Evolutionary conservation across 2,888 invertebrate genomes (phyloP).

Genomic region (Coelopa pilipes): DNA sequence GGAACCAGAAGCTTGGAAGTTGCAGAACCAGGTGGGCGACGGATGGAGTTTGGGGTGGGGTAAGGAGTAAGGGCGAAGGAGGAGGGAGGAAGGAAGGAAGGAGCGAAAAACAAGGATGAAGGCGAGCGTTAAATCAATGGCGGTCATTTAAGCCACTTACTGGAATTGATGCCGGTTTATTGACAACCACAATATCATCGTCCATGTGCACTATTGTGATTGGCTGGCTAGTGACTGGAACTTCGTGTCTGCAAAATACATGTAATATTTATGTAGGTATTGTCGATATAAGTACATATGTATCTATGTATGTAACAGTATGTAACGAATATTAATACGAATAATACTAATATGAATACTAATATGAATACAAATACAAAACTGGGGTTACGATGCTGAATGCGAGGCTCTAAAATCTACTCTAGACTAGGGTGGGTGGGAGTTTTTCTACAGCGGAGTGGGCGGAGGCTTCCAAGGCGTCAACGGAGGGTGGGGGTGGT

Average conservation of each 20-base stretch:
- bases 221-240: conserved; percentile 96
- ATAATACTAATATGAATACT: background rate
- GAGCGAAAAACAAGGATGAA: background rate
- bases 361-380: background rate
- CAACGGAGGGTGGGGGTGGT: no score
- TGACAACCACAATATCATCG: conserved; percentile 98
- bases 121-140: conserved; percentile 67
- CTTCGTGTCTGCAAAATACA: conserved; percentile 91
- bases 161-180: conserved; percentile 99
- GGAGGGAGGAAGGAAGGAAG: background rate
- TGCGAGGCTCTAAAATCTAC: no score
- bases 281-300: background rate
- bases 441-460: no score
- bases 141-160: conserved; percentile 93
- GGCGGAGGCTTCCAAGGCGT: no score
- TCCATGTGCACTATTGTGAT: conserved; percentile 98
- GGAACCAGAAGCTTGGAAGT: background rate
- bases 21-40: background rate
- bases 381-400: background rate
- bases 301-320: background rate
- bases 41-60: background rate
- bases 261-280: conserved; percentile 37
- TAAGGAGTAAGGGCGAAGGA: background rate
- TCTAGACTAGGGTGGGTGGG: no score
- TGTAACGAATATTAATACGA: background rate